Evolutionary conservation across 2,888 invertebrate genomes (phyloP).

Genomic region (Campoletis raptor): DNA sequence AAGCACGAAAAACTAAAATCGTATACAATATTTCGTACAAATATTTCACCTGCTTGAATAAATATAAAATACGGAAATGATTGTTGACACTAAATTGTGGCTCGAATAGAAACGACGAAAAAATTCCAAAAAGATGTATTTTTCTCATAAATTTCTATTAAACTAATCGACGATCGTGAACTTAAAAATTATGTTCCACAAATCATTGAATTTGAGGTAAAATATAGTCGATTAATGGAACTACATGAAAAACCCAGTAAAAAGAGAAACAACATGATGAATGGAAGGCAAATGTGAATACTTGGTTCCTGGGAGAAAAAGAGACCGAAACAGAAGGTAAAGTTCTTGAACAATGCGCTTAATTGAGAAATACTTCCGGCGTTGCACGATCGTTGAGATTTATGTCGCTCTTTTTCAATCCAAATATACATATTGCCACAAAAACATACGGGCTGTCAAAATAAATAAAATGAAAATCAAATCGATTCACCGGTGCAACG

Average conservation of each 20-base stretch:
- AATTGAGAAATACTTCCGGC: conserved; percentile 75
- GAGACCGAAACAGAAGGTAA: conserved; percentile 13
- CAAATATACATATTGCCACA: neutral
- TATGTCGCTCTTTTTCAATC: conserved; percentile 23
- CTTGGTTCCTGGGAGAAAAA: conserved; percentile 26
- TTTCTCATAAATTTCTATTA: neutral
- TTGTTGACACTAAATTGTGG: neutral
- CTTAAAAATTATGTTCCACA: neutral
- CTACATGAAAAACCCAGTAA: neutral
- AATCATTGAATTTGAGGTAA: neutral
- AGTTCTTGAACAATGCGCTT: conserved; percentile 70
- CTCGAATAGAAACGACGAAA: neutral
- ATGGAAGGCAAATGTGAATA: conserved; percentile 43
- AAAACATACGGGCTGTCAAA: neutral
- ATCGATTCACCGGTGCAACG: neutral
- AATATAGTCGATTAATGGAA: neutral
- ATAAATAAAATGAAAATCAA: neutral
- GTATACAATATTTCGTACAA: no score
- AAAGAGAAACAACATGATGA: conserved; percentile 12
- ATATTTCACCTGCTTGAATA: no score
- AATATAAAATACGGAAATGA: no score
- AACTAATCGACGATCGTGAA: neutral
- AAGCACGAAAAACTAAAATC: no score
- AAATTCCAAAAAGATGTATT: neutral
- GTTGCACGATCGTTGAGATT: conserved; percentile 58